Conservation (phyloP, 2,888 invertebrate species). For the Lasius fuliginosus region DNA sequence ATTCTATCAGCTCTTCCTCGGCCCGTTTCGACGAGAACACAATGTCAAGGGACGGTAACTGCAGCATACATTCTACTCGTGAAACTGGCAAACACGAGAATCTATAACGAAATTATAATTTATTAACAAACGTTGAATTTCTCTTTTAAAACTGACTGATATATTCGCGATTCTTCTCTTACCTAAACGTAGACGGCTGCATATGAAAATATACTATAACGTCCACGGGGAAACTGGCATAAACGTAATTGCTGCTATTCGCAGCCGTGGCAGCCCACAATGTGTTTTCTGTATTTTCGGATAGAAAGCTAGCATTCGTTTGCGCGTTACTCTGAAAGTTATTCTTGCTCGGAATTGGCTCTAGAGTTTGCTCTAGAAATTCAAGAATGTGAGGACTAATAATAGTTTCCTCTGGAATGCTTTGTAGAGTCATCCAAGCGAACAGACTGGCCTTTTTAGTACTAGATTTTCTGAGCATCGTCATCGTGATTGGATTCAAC, state of each 20-base stretch:
- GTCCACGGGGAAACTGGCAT: conserved; percentile 98
- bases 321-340: conserved; percentile 83
- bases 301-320: conserved; percentile 79
- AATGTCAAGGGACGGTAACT: conserved; percentile 98
- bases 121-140: conserved; percentile 10
- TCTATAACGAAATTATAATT: conserved; percentile 84
- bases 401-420: conserved; percentile 98
- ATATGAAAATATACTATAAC: conserved; percentile 99
- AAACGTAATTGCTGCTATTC: conserved; percentile 89
- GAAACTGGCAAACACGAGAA: conserved; percentile 98
- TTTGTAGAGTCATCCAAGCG: conserved; percentile 98
- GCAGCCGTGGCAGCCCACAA: conserved; percentile 84
- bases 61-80: conserved; percentile 97
- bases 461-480: conserved; percentile 87
- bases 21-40: conserved; percentile 98
- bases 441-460: conserved; percentile 96
- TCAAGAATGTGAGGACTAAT: conserved; percentile 99
- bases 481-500: conserved; percentile 79
- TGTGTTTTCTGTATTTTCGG: conserved; percentile 82
- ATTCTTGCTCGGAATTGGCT: conserved; percentile 94
- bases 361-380: conserved; percentile 98
- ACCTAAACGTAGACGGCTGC: conserved; percentile 96
- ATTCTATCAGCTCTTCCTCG: conserved; percentile 89
- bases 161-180: conserved; percentile 22
- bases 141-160: not conserved